Evolutionary conservation across 2,113 vertebrate species (phyloP), one percentile per base, ranked within the genome.

Genomic region (Cyanistes caeruleus): DNA sequence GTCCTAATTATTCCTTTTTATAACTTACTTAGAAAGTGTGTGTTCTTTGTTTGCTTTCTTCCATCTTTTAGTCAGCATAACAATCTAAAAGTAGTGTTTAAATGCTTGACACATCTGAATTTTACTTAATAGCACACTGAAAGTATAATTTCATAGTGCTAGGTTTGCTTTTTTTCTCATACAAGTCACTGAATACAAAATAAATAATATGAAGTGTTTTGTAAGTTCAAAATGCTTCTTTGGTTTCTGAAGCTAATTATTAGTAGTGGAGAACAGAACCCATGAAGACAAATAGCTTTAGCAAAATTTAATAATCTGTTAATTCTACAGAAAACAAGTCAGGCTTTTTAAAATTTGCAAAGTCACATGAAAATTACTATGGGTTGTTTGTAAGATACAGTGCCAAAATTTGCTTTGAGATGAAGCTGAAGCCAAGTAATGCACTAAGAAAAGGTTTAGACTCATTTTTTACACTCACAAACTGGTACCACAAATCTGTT

Each of bases 371-470:
- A 44, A 51, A 35, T 78, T 70, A 13, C 21, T 69, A 6, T 8
- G 4, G 25, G 13, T 46, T 43, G 18, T 62, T 74, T 1, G 0
- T 56, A 10, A 65, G 46, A 19, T 22, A 37, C 2, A 6, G 12
- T 39, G 51, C 41, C 56, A 70, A 10, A 82, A 31, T 17, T 68
- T 5, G 0, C 12, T 62, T 58, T 5, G 10, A 52, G 67, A 25
- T 74, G 43, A 70, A 30, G n/a, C 62, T 85, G 62, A 53, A 70
- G 41, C 79, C 28, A 48, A 33, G 39, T 2, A 37, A 62, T 11
- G 7, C 11, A 31, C 33, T 53, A 19, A 72, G 70, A 55, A 75
- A 49, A 6, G 1, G 15, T 59, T 56, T 27, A 21, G 28, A 52
- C 33, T 56, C 0, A 12, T 31, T 72, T 74, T 74, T 77, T 56